phyloP scores from a whole-genome alignment of 1,140 invertebrate species.

The Drosophila murphyi region DNA sequence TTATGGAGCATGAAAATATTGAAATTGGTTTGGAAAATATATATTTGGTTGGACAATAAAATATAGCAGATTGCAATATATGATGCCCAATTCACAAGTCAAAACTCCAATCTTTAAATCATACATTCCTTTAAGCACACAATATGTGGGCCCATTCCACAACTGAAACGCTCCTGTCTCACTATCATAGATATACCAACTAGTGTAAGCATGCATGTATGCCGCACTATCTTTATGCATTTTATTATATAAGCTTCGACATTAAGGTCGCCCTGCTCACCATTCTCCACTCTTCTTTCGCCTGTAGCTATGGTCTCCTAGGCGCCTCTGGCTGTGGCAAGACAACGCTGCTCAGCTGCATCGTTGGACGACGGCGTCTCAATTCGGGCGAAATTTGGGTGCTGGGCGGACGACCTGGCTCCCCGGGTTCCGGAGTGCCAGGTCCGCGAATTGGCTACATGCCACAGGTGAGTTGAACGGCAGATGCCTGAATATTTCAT shows the following conservation, averaged over 20 bases:
- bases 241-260: constrained; percentile 52
- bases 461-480: constrained; percentile 86
- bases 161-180: constrained; percentile 22
- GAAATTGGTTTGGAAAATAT: no score
- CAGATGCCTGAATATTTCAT: constrained; percentile 64
- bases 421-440: constrained; percentile 92
- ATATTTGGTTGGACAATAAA: background rate
- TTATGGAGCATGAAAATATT: no score
- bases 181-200: background rate
- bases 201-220: constrained; percentile 6
- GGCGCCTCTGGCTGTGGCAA: constrained; percentile 94
- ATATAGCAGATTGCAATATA: no score
- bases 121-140: no score
- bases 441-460: constrained; percentile 90
- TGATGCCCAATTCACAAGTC: no score
- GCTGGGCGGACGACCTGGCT: constrained; percentile 93
- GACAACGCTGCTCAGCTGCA: constrained; percentile 94
- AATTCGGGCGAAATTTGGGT: constrained; percentile 95
- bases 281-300: constrained; percentile 16
- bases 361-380: constrained; percentile 92
- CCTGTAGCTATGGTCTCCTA: constrained; percentile 92
- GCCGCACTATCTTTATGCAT: constrained; percentile 36
- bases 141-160: background rate
- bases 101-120: background rate
- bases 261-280: constrained; percentile 27